Percentiles rank a stretch among this genome's conserved stretches.
phyloP scores from a whole-genome alignment of 2,113 vertebrate genomes.

The Phoenicopterus ruber region DNA sequence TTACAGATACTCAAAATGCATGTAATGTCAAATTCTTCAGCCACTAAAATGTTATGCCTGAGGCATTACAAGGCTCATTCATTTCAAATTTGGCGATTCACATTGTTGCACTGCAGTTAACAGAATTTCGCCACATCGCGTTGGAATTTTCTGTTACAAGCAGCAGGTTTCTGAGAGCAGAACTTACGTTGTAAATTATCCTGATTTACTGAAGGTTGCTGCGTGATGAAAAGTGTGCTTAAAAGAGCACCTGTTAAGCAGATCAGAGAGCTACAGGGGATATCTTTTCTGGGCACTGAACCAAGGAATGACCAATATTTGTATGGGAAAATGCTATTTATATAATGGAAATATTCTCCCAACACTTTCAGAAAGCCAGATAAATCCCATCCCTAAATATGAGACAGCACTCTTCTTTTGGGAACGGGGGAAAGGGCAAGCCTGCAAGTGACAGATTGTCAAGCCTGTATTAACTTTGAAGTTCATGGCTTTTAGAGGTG shows the following conservation, averaged over 20 bases:
- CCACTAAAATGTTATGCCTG: slow-evolving; percentile 47
- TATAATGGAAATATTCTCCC: background rate
- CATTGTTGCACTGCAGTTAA: slow-evolving; percentile 25
- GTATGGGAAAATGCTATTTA: background rate
- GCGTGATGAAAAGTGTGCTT: background rate
- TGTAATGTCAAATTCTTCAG: slow-evolving; percentile 33
- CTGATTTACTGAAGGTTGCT: slow-evolving; percentile 26
- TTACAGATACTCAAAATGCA: slow-evolving; percentile 37
- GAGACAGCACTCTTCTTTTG: background rate
- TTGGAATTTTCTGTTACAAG: background rate
- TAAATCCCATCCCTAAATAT: background rate
- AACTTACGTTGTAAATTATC: background rate
- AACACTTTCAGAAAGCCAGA: background rate
- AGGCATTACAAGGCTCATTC: slow-evolving; percentile 64
- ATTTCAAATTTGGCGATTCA: slow-evolving; percentile 48
- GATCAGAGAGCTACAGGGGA: background rate
- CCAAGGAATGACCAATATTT: background rate
- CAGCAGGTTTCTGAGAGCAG: background rate
- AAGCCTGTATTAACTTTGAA: background rate
- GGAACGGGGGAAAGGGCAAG: background rate
- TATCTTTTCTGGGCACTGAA: background rate
- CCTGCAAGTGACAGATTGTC: background rate
- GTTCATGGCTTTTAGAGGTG: background rate
- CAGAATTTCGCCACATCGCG: background rate
- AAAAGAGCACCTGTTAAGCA: slow-evolving; percentile 2